Conservation (phyloP, 2,888 invertebrate genomes). For the Drosophila buzzatii region DNA sequence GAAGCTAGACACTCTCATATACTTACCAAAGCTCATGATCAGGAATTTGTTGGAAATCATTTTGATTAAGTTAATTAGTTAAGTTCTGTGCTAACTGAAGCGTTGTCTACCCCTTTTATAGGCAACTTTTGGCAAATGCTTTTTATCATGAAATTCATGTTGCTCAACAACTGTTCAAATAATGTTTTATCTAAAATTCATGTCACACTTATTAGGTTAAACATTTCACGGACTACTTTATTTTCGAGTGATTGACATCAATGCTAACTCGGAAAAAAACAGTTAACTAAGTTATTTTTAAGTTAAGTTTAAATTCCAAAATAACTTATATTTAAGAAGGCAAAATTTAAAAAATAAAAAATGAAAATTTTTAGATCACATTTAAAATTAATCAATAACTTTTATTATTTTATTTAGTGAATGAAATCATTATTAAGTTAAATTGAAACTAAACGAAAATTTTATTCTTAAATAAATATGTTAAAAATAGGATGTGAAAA, state of each 20-base stretch:
- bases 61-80: constrained; percentile 29
- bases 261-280: not conserved
- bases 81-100: constrained; percentile 42
- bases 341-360: not conserved
- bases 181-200: constrained; percentile 7
- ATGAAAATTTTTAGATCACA: not conserved
- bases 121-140: constrained; percentile 18
- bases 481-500: no score
- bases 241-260: constrained; percentile 5
- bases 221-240: not conserved
- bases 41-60: constrained; percentile 64
- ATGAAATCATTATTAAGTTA: no score
- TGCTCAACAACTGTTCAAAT: constrained; percentile 57
- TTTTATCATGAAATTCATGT: constrained; percentile 19
- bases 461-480: no score
- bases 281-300: not conserved
- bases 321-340: not conserved
- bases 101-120: constrained; percentile 53
- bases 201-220: constrained; percentile 24
- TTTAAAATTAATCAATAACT: no score
- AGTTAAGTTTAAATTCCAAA: not conserved
- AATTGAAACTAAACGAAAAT: no score
- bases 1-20: no score
- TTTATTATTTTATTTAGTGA: no score
- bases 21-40: constrained; percentile 64